phyloP scores from a whole-genome alignment of 2,113 vertebrate genomes.

The Triplophysa rosa region DNA sequence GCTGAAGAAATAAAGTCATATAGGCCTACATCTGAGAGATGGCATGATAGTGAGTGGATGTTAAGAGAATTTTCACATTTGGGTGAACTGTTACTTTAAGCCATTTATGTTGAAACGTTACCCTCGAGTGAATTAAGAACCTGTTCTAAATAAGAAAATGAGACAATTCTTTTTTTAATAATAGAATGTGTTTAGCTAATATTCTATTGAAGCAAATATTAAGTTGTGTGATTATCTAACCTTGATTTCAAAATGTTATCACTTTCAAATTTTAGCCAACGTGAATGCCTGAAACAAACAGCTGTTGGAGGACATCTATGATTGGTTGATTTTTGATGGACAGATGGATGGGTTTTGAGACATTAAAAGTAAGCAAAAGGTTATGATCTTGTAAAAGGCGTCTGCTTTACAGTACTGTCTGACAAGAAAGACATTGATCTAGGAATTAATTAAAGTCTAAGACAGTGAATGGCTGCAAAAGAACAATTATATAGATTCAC shows the following conservation, averaged over 20 bases:
- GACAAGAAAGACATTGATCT: not conserved
- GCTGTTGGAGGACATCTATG: not conserved
- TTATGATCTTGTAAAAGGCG: not conserved
- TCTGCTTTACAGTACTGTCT: not conserved
- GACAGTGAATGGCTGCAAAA: not conserved
- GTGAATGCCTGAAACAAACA: not conserved
- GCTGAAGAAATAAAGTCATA: too few relatives aligned
- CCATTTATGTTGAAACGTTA: too few relatives aligned
- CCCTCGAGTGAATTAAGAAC: too few relatives aligned
- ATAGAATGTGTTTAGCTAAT: conserved; percentile 9
- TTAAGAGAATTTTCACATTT: too few relatives aligned
- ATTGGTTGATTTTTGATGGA: not conserved
- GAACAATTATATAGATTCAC: too few relatives aligned
- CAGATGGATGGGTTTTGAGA: conserved; percentile 5
- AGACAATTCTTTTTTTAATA: not conserved
- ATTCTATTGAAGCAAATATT: not conserved
- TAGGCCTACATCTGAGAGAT: too few relatives aligned
- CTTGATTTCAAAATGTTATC: not conserved
- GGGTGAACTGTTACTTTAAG: too few relatives aligned
- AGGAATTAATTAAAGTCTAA: not conserved
- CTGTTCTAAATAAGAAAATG: not conserved
- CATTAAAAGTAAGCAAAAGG: not conserved
- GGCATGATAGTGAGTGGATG: too few relatives aligned
- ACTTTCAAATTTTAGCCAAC: not conserved
- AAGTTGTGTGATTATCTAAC: not conserved